phyloP scores from a whole-genome alignment of 2,113 vertebrate species.

The Nematolebias whitei region DNA sequence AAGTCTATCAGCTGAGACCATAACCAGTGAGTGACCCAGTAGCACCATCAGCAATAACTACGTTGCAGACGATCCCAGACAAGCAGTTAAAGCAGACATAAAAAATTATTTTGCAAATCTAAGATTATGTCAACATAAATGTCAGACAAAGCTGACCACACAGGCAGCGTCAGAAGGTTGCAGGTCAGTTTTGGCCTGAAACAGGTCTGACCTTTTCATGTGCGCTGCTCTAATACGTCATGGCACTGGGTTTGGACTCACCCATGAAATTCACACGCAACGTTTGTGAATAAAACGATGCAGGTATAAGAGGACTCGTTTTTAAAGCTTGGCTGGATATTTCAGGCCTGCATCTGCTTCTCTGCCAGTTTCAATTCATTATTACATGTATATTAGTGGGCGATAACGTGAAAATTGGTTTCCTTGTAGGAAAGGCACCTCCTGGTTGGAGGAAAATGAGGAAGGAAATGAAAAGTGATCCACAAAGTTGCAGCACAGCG shows the following conservation, averaged over 20 bases:
- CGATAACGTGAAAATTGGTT: constrained; percentile 56
- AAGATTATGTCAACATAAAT: too few species aligned
- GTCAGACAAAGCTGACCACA: constrained; percentile 28
- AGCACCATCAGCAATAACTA: constrained; percentile 30
- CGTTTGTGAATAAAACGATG: constrained; percentile 25
- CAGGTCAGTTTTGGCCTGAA: constrained; percentile 33
- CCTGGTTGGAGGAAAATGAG: constrained; percentile 53
- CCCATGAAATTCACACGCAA: constrained; percentile 48
- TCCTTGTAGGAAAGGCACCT: constrained; percentile 51
- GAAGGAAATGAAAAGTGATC: constrained; percentile 51
- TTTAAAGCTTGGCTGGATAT: constrained; percentile 42
- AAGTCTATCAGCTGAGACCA: constrained; percentile 40
- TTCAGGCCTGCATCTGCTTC: constrained; percentile 38
- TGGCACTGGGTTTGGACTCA: constrained; percentile 47
- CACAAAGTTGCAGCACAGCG: constrained; percentile 45
- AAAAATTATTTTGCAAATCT: too few species aligned
- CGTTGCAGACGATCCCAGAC: background rate
- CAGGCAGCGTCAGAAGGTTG: constrained; percentile 14
- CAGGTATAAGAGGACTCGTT: constrained; percentile 35
- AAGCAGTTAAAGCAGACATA: constrained; percentile 13
- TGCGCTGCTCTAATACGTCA: constrained; percentile 49
- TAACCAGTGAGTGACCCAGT: constrained; percentile 34
- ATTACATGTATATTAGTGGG: constrained; percentile 63
- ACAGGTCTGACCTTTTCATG: constrained; percentile 67
- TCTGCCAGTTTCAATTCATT: constrained; percentile 54